phyloP scores from a whole-genome alignment of 2,888 invertebrate species.

The Plebejus argus region DNA sequence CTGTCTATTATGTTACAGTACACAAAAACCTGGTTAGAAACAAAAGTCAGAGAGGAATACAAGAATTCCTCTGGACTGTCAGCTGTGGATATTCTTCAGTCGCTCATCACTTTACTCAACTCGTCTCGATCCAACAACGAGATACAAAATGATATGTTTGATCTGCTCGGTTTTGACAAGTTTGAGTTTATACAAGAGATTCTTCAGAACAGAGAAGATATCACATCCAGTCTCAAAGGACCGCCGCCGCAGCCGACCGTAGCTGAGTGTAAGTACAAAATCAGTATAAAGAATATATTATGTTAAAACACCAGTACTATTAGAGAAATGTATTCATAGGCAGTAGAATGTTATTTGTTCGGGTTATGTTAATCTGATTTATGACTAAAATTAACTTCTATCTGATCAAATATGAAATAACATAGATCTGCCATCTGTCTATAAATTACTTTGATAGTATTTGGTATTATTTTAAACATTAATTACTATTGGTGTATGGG shows the following conservation, averaged over 20 bases:
- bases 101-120: conserved; percentile 82
- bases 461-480: no score
- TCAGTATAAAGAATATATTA: no score
- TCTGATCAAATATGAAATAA: no score
- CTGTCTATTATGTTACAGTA: conserved; percentile 60
- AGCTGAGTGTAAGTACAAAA: conserved; percentile 57
- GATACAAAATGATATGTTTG: conserved; percentile 91
- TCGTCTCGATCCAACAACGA: conserved; percentile 83
- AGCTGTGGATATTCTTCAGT: conserved; percentile 81
- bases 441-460: no score
- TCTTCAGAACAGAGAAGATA: conserved; percentile 82
- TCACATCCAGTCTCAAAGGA: conserved; percentile 65
- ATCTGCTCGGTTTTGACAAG: conserved; percentile 92
- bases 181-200: conserved; percentile 87
- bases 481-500: no score
- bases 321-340: no score
- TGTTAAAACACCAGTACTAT: no score
- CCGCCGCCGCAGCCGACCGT: conserved; percentile 57
- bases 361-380: no score
- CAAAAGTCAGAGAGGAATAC: conserved; percentile 76
- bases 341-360: no score
- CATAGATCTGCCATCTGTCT: no score
- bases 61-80: conserved; percentile 70
- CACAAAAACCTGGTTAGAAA: conserved; percentile 79
- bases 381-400: no score